A percentile compares a stretch with the other conserved stretches of the same genome.
phyloP scores from a whole-genome alignment of 2,113 vertebrate species.

The Chinchilla lanigera region DNA sequence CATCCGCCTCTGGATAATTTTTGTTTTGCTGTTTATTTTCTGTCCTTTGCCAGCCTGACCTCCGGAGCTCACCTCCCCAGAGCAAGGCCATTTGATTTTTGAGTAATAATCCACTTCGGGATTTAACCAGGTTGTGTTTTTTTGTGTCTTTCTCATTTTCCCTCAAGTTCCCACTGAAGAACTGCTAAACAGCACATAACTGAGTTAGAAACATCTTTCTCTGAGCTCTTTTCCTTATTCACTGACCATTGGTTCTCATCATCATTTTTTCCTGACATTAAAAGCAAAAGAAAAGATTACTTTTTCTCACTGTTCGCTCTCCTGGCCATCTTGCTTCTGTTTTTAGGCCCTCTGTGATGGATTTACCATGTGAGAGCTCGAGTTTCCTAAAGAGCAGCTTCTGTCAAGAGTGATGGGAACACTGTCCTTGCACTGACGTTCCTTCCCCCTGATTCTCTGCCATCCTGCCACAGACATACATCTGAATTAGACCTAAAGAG shows the following conservation, averaged over 20 bases:
- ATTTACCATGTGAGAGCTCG: background rate
- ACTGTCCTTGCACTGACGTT: rapidly evolving
- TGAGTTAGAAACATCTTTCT: background rate
- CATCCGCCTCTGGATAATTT: background rate
- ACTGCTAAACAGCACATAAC: background rate
- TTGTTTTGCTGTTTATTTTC: background rate
- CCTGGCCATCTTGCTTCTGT: background rate
- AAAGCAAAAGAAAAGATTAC: background rate
- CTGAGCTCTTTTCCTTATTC: constrained; percentile 27
- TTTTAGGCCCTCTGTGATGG: background rate
- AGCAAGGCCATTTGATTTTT: background rate
- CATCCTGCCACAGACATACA: background rate
- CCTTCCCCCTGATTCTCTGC: background rate
- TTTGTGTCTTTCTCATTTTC: constrained; percentile 28
- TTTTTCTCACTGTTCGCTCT: constrained; percentile 6
- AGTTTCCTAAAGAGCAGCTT: background rate
- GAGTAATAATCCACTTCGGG: background rate
- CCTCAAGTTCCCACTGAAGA: background rate
- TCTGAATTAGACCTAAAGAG: background rate
- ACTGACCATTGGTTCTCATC: background rate
- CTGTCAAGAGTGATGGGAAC: background rate
- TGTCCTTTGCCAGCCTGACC: background rate
- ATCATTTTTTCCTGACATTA: constrained; percentile 21
- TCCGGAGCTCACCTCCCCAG: background rate
- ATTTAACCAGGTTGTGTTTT: background rate